Evolutionary conservation across 2,797 vertebrate genomes (phyloP).

Genomic region (Pteronotus mesoamericanus): DNA sequence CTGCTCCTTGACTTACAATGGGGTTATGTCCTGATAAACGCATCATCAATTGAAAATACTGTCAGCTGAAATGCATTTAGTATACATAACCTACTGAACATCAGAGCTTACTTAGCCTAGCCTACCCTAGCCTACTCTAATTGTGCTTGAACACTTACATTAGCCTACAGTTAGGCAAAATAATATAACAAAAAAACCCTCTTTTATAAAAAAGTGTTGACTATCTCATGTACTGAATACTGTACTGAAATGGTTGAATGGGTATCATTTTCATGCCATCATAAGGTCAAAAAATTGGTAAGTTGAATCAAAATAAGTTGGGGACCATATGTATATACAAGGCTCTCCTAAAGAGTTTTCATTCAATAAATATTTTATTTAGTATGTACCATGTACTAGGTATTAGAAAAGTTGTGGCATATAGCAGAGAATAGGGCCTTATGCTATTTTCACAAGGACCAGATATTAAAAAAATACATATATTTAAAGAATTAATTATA

Average conservation of each 20-base stretch:
- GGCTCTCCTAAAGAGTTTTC: neutral
- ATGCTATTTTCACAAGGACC: neutral
- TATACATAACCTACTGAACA: neutral
- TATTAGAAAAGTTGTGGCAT: neutral
- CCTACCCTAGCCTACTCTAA: neutral
- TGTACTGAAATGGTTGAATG: neutral
- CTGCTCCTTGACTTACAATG: neutral
- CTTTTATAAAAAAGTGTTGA: neutral
- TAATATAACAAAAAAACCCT: neutral
- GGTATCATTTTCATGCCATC: neutral
- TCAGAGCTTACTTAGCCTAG: neutral
- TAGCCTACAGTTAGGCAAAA: neutral
- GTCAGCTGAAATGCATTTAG: no score
- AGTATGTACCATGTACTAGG: neutral
- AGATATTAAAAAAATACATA: neutral
- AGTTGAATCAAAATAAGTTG: neutral
- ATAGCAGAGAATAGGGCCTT: neutral
- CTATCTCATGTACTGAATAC: neutral
- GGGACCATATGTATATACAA: neutral
- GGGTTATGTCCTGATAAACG: neutral
- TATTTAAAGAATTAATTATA: neutral
- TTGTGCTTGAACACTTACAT: neutral
- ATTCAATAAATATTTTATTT: slow-evolving; percentile 15
- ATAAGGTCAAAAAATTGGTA: neutral
- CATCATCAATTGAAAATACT: neutral